Base-by-base conservation (phyloP, 2,797 vertebrate genomes). In the Merluccius polli region DNA sequence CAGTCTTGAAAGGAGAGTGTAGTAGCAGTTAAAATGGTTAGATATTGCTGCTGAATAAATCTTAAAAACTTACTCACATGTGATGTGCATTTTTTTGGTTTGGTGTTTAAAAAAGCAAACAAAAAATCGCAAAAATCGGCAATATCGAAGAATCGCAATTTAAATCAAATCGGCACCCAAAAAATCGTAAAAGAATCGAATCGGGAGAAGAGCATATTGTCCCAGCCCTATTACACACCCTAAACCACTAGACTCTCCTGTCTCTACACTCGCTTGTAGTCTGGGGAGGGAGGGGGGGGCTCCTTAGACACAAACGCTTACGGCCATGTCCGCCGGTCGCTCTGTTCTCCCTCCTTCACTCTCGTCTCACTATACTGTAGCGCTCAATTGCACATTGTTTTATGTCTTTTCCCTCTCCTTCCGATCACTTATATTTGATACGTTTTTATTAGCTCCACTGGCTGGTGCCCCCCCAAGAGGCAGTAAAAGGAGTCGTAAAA, bases 361-460 rank as follows among this genome's bases (percentile, higher is more conserved):
- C 67, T 69, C 27, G 4, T 11, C 67, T 31, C 31, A 15, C 67
- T 21, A 12, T 2, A 21, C 16, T 31, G 29, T 9, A 30, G 31
- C 67, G 27, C 67, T 69, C 67, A 30, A 30, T 69, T 32, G 29
- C 67, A 30, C 30, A 30, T 32, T 32, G 29, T 32, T 69, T 69
- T 69, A 30, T 69, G 31, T 18, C 67, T 32, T 15, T 21, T 32
- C 67, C 31, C 30, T 32, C 67, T 32, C 67, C 18, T 32, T 69
- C 67, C 16, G 13, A 27, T 32, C 30, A 65, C 59, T 65, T 65
- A 65, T 65, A 65, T 27, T 27, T 65, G 59, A 65, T 27, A 11
- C n/a, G 59, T 27, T 65, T 65, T 65, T 65, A 65, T 65, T 65
- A 65, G 59, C 59, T 65, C n/a, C 59, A 65, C 59, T 65, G 59